A percentile compares a stretch with the other conserved stretches of the same genome.
Evolutionary conservation across 1,140 invertebrate species (phyloP).

Genomic region (Leptonema lineaticorne): DNA sequence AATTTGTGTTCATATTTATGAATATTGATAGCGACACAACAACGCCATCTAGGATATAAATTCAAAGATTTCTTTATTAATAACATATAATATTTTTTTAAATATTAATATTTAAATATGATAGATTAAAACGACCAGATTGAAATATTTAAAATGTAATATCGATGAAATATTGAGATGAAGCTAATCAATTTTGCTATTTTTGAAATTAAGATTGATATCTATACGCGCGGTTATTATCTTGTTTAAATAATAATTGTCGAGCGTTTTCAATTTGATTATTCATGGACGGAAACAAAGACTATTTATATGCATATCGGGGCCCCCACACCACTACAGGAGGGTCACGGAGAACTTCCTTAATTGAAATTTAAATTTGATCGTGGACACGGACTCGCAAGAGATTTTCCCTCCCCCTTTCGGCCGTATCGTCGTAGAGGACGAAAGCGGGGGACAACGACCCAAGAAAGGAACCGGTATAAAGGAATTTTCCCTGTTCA

Average conservation of each 20-base stretch:
- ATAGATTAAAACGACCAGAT: too few relatives aligned
- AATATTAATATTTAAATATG: too few relatives aligned
- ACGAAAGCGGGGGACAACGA: neutral
- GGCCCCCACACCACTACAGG: neutral
- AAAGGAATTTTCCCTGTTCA: slow-evolving; percentile 28
- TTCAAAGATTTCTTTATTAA: too few relatives aligned
- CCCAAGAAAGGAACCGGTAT: neutral
- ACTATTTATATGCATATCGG: slow-evolving; percentile 23
- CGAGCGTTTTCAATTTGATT: slow-evolving; percentile 15
- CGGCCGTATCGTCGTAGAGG: neutral
- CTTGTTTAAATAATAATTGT: neutral
- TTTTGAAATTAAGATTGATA: too few relatives aligned
- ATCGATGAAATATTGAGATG: too few relatives aligned
- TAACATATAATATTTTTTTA: too few relatives aligned
- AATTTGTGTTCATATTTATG: too few relatives aligned
- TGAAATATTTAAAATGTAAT: too few relatives aligned
- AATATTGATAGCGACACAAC: too few relatives aligned
- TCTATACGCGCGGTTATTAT: too few relatives aligned
- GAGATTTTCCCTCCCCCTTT: slow-evolving; percentile 17
- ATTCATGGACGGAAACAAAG: slow-evolving; percentile 22
- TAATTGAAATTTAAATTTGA: slow-evolving; percentile 39
- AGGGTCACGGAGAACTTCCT: slow-evolving; percentile 22
- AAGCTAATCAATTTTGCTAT: too few relatives aligned
- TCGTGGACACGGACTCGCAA: slow-evolving; percentile 1
- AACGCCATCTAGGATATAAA: too few relatives aligned